phyloP scores from a whole-genome alignment of 2,888 invertebrate species.

The Kuschelorhynchus macadamiae region DNA sequence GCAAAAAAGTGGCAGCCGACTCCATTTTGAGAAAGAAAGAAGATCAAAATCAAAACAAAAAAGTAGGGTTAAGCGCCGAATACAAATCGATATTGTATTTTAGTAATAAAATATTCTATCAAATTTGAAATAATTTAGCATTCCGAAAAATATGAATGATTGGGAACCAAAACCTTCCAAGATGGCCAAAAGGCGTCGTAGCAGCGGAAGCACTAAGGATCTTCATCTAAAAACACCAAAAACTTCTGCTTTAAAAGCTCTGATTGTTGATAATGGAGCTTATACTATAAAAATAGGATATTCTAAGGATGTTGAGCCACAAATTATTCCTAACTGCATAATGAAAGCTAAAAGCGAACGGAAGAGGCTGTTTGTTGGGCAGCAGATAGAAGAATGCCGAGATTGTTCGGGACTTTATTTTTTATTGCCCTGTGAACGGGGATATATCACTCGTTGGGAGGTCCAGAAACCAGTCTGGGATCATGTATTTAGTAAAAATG shows the following conservation, averaged over 20 bases:
- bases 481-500: slow-evolving; percentile 90
- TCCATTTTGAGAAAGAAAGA: too few species aligned
- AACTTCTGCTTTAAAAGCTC: slow-evolving; percentile 40
- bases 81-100: too few species aligned
- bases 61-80: too few species aligned
- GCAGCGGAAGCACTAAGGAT: slow-evolving; percentile 21
- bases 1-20: too few species aligned
- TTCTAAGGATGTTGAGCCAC: slow-evolving; percentile 77
- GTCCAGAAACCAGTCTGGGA: slow-evolving; percentile 97
- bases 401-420: slow-evolving; percentile 97
- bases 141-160: slow-evolving; percentile 13
- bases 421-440: slow-evolving; percentile 94
- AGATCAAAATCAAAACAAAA: too few species aligned
- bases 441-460: slow-evolving; percentile 96
- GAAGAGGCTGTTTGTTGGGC: slow-evolving; percentile 92
- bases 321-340: slow-evolving; percentile 92
- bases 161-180: slow-evolving; percentile 29
- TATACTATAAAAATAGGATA: slow-evolving; percentile 90
- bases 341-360: slow-evolving; percentile 98
- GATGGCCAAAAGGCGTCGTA: slow-evolving; percentile 37
- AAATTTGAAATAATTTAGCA: too few species aligned
- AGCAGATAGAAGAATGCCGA: slow-evolving; percentile 96
- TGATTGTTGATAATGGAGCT: slow-evolving; percentile 85
- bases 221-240: slow-evolving; percentile 18
- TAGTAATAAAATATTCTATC: too few species aligned